These are phyloP conservation scores for Chaenocephalus aceratus DNA, from an alignment of 2,113 vertebrate species.

Conservation along the genomic window DNA sequence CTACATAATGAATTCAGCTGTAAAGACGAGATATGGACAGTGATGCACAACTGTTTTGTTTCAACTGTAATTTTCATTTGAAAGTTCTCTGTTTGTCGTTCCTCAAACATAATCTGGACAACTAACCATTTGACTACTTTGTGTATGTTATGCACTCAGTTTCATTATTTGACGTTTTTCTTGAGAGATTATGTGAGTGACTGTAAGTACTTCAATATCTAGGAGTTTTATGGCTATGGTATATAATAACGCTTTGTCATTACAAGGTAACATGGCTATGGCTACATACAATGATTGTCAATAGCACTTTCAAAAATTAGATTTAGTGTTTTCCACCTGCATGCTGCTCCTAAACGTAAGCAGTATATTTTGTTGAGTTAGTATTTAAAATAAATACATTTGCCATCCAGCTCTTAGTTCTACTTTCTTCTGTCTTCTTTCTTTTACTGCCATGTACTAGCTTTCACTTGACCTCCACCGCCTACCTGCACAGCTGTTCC, in stretches of 20 bases:
- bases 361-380: neutral
- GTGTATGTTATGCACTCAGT: neutral
- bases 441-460: neutral
- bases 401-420: neutral
- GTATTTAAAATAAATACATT: neutral
- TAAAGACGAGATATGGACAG: neutral
- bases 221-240: neutral
- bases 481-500: conserved; percentile 11
- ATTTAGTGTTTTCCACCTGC: neutral
- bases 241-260: neutral
- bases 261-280: neutral
- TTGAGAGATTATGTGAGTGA: neutral
- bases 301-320: neutral
- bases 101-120: neutral
- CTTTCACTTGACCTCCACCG: neutral
- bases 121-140: neutral
- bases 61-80: neutral
- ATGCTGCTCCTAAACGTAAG: neutral
- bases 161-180: neutral
- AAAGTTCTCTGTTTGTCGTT: neutral
- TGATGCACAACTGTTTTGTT: neutral
- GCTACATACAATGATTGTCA: neutral
- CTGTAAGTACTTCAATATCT: neutral
- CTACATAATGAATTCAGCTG: neutral
- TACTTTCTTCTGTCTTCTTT: neutral